These are phyloP conservation scores for Thrips palmi DNA, from an alignment of 1,140 invertebrate species.

Conservation along the genomic window DNA sequence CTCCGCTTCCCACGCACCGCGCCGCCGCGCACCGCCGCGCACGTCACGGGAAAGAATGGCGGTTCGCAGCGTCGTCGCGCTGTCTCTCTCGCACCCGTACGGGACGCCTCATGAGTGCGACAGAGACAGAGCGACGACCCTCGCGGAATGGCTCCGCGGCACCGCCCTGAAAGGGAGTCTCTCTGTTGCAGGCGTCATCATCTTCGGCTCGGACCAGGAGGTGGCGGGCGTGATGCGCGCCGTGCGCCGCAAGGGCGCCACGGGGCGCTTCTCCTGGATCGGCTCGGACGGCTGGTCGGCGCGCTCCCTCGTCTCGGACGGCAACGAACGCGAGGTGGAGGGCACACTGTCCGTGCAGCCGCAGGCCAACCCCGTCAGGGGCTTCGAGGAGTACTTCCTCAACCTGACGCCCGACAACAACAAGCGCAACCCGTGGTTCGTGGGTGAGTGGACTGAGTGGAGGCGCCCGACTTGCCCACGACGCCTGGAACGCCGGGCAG, in stretches of 20 bases:
- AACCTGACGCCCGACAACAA: constrained; percentile 70
- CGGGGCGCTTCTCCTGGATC: constrained; percentile 83
- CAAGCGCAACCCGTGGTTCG: constrained; percentile 81
- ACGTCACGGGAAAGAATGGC: no score
- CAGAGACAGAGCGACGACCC: no score
- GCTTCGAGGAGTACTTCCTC: constrained; percentile 80
- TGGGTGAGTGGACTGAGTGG: no score
- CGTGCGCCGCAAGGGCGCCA: constrained; percentile 68
- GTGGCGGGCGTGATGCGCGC: constrained; percentile 86
- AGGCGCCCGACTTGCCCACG: background rate
- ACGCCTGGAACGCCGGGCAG: no score
- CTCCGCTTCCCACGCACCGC: no score
- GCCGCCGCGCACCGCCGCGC: no score
- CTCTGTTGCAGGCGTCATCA: constrained; percentile 70
- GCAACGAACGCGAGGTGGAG: constrained; percentile 74
- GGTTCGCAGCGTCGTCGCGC: no score
- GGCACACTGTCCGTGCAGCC: constrained; percentile 85
- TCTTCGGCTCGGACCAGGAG: constrained; percentile 92
- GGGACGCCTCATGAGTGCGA: no score
- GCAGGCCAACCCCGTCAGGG: constrained; percentile 65
- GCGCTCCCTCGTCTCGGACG: constrained; percentile 66
- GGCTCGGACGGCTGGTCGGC: constrained; percentile 88
- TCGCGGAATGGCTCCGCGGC: no score
- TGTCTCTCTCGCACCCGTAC: no score
- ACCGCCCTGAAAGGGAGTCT: no score